Evolutionary conservation across 2,797 vertebrate species (phyloP).

Genomic region (Ctenosaura bakeri): DNA sequence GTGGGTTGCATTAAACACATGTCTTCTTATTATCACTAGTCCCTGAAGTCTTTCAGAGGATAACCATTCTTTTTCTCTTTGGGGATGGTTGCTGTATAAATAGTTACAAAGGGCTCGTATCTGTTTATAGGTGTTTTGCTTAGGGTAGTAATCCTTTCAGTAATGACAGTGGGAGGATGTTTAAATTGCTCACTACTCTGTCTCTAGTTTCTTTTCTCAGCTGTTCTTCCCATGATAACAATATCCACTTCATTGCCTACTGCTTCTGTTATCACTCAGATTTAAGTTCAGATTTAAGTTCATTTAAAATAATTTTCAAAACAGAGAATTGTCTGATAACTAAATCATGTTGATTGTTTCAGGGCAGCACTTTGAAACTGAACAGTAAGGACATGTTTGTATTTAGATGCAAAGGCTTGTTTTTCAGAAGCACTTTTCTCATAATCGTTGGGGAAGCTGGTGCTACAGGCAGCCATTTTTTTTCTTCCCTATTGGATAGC

Average conservation of each 20-base stretch:
- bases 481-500: not conserved
- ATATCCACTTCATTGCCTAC: conserved; percentile 34
- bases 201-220: conserved; percentile 40
- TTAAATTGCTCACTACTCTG: conserved; percentile 29
- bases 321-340: not conserved
- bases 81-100: not conserved
- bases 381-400: accelerated
- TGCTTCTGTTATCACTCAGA: not conserved
- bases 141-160: not conserved
- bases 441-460: not conserved
- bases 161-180: not conserved
- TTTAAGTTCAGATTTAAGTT: conserved; percentile 37
- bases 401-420: not conserved
- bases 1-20: conserved; percentile 34
- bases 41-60: not conserved
- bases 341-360: not conserved
- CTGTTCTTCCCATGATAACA: conserved; percentile 33
- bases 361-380: not conserved
- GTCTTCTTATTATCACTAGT: not conserved
- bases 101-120: not conserved
- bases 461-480: not conserved
- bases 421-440: not conserved
- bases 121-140: not conserved
- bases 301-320: conserved; percentile 2
- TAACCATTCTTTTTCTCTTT: not conserved